These are phyloP conservation scores for Delphinus delphis DNA, from an alignment of 2,113 vertebrate species.

Conservation along the genomic window DNA sequence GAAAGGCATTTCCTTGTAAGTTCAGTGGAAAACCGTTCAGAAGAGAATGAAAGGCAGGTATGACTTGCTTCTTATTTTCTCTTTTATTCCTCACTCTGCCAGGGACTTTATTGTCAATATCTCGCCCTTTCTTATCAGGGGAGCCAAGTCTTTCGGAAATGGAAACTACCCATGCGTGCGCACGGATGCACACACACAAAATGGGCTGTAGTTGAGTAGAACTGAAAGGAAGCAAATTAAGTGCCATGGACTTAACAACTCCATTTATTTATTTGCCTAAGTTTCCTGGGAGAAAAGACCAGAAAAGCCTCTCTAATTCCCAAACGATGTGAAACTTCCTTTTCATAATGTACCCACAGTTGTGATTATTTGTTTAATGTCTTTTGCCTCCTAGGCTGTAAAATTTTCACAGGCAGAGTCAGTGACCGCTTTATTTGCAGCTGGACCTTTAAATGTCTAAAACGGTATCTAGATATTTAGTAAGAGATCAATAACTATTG, in stretches of 20 bases:
- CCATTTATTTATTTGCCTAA: neutral
- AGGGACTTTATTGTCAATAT: neutral
- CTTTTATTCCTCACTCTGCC: neutral
- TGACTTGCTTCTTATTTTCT: neutral
- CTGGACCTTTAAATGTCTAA: neutral
- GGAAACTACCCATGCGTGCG: neutral
- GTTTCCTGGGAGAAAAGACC: neutral
- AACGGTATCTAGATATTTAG: neutral
- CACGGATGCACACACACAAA: neutral
- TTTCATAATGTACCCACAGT: neutral
- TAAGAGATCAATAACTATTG: neutral
- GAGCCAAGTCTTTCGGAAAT: neutral
- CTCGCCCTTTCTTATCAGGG: too few species aligned
- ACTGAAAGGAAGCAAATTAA: neutral
- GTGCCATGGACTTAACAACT: neutral
- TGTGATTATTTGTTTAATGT: neutral
- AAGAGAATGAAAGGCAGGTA: neutral
- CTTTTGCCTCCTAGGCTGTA: neutral
- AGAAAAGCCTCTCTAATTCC: neutral
- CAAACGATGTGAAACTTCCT: neutral
- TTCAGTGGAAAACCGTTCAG: neutral
- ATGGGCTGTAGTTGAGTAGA: neutral
- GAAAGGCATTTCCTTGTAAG: neutral
- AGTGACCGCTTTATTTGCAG: neutral
- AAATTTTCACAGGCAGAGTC: neutral